phyloP scores from a whole-genome alignment of 1,140 invertebrate genomes.

The Chrysopa pallens region DNA sequence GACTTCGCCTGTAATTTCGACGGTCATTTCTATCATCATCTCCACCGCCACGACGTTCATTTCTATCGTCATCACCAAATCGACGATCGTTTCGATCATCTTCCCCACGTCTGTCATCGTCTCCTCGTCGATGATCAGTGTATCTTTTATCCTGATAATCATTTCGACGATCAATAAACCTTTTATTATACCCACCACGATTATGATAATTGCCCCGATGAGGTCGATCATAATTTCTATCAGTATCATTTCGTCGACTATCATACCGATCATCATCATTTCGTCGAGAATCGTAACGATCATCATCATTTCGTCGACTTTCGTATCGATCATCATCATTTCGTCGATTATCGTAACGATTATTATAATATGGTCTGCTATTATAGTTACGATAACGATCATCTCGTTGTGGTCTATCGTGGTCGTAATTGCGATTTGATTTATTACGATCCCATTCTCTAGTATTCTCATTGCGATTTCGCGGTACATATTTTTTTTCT shows the following conservation, averaged over 20 bases:
- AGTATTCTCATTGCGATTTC: too few relatives aligned
- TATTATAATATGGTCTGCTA: conserved; percentile 6
- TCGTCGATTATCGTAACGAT: conserved; percentile 4
- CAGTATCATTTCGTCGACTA: not conserved
- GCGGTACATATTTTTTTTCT: conserved; percentile 1
- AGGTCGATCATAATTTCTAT: conserved; percentile 1
- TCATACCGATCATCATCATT: conserved; percentile 1
- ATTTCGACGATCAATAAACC: conserved; percentile 2
- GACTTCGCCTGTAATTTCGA: not conserved
- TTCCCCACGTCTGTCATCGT: conserved; percentile 7
- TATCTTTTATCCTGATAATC: too few relatives aligned
- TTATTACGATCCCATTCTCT: not conserved
- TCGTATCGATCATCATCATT: conserved; percentile 3
- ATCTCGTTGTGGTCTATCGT: too few relatives aligned
- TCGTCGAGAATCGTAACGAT: conserved; percentile 5
- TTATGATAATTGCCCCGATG: conserved; percentile 5
- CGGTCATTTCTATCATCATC: not conserved
- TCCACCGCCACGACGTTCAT: not conserved
- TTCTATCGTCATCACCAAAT: conserved; percentile 5
- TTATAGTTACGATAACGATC: not conserved
- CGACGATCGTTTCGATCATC: conserved; percentile 5
- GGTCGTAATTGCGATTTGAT: too few relatives aligned
- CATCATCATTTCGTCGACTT: conserved; percentile 5
- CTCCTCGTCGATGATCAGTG: not conserved
- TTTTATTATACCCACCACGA: conserved; percentile 9